These are phyloP conservation scores for Xestia sexstrigata DNA, from an alignment of 2,888 invertebrate genomes.

Conservation along the genomic window DNA sequence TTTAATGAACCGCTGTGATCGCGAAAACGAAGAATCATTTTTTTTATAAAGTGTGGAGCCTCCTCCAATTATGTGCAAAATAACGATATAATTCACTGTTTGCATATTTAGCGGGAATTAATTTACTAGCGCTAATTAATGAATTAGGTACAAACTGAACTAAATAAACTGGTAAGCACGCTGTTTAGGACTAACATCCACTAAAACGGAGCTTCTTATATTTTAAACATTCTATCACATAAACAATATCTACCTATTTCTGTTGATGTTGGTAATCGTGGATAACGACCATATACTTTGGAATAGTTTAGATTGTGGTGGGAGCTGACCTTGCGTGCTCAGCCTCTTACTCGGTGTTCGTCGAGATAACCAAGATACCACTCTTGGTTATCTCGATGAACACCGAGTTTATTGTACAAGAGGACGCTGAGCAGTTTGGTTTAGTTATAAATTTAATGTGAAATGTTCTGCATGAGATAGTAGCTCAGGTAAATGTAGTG, in stretches of 20 bases:
- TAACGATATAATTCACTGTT: neutral
- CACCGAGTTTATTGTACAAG: conserved; percentile 8
- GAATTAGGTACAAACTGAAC: no score
- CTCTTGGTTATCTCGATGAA: conserved; percentile 13
- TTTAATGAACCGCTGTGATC: conserved; percentile 5
- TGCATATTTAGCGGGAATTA: neutral
- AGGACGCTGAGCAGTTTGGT: conserved; percentile 11
- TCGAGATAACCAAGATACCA: no score
- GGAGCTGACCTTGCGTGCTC: conserved; percentile 3
- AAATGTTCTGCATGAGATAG: neutral
- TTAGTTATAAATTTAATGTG: neutral
- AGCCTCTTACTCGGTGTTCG: no score
- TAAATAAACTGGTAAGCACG: no score
- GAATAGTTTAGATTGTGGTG: conserved; percentile 21
- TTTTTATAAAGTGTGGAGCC: neutral
- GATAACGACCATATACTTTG: conserved; percentile 4
- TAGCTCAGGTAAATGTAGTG: neutral
- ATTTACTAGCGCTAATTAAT: neutral
- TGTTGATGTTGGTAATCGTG: conserved; percentile 16
- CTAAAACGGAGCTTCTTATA: neutral
- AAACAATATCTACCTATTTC: conserved; percentile 10
- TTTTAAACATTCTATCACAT: neutral
- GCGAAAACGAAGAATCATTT: neutral
- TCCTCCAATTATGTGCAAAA: neutral
- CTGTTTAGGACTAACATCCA: neutral